phyloP scores from a whole-genome alignment of 1,140 invertebrate species.

The Drosophila pallidifrons region DNA sequence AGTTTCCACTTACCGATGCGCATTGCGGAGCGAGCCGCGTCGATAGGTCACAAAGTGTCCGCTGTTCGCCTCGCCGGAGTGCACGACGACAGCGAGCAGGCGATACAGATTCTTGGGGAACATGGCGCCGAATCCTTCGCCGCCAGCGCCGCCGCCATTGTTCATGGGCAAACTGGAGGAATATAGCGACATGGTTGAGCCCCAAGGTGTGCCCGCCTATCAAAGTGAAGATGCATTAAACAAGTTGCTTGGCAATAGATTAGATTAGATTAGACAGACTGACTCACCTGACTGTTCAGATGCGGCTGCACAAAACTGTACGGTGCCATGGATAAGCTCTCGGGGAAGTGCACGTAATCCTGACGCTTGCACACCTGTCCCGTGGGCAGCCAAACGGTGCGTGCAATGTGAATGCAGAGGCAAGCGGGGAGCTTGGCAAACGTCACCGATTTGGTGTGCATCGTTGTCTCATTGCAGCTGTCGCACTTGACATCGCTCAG shows the following conservation, averaged over 20 bases:
- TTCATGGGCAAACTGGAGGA: conserved; percentile 82
- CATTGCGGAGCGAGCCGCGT: conserved; percentile 88
- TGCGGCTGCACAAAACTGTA: conserved; percentile 89
- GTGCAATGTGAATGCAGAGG: conserved; percentile 92
- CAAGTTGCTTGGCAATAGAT: neutral
- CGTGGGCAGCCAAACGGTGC: conserved; percentile 92
- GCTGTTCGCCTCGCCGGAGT: conserved; percentile 92
- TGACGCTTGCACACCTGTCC: conserved; percentile 92
- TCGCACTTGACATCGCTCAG: conserved; percentile 94
- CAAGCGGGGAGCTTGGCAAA: conserved; percentile 89
- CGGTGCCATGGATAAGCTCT: conserved; percentile 92
- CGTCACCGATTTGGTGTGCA: conserved; percentile 92
- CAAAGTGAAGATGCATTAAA: neutral
- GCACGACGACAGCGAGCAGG: conserved; percentile 94
- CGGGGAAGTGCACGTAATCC: conserved; percentile 94
- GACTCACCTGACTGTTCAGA: conserved; percentile 84
- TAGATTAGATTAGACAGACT: too few species aligned
- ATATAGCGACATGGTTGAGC: conserved; percentile 80
- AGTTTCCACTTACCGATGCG: conserved; percentile 84
- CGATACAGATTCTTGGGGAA: conserved; percentile 87
- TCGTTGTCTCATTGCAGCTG: conserved; percentile 88
- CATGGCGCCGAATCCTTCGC: conserved; percentile 79
- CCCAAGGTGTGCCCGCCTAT: conserved; percentile 83
- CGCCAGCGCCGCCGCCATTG: conserved; percentile 58
- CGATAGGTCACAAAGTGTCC: conserved; percentile 97